Conservation (phyloP, 2,888 invertebrate species). For the Dyspetes luteomarginatus region DNA sequence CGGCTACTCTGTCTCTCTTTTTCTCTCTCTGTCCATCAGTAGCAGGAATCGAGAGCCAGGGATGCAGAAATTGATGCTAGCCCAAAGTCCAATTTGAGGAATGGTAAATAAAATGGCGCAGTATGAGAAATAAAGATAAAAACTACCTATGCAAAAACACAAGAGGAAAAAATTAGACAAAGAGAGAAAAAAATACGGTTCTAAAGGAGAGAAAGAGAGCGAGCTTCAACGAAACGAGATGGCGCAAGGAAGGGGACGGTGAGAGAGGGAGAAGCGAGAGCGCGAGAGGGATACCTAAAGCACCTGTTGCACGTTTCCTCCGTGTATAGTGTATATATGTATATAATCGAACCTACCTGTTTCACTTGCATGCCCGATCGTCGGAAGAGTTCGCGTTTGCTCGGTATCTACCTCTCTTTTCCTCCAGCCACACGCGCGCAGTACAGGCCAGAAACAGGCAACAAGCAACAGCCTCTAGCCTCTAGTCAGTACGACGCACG, state of each 20-base stretch:
- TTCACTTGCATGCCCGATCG: constrained; percentile 71
- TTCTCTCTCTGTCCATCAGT: background rate
- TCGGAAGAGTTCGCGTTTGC: constrained; percentile 57
- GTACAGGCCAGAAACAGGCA: constrained; percentile 15
- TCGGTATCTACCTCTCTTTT: constrained; percentile 14
- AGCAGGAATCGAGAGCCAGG: background rate
- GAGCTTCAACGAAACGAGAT: too few species aligned
- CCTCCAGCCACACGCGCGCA: constrained; percentile 12
- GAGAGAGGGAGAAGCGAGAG: constrained; percentile 2
- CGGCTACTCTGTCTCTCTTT: background rate
- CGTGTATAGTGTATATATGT: background rate
- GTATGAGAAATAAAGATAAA: too few species aligned
- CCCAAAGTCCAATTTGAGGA: too few species aligned
- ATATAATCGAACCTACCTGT: constrained; percentile 76
- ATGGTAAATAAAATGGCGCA: too few species aligned
- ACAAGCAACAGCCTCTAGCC: constrained; percentile 22
- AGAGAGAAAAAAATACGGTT: too few species aligned
- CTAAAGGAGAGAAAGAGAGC: too few species aligned
- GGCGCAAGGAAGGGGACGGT: background rate
- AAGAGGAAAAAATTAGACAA: too few species aligned
- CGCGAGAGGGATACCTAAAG: constrained; percentile 70
- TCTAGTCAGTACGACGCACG: constrained; percentile 74
- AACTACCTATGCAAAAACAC: too few species aligned
- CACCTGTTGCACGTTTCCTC: constrained; percentile 78
- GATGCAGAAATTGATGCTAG: background rate